Evolutionary conservation across 2,113 vertebrate genomes (phyloP), one percentile per base, ranked within the genome.

Genomic region (Chloebia gouldiae): DNA sequence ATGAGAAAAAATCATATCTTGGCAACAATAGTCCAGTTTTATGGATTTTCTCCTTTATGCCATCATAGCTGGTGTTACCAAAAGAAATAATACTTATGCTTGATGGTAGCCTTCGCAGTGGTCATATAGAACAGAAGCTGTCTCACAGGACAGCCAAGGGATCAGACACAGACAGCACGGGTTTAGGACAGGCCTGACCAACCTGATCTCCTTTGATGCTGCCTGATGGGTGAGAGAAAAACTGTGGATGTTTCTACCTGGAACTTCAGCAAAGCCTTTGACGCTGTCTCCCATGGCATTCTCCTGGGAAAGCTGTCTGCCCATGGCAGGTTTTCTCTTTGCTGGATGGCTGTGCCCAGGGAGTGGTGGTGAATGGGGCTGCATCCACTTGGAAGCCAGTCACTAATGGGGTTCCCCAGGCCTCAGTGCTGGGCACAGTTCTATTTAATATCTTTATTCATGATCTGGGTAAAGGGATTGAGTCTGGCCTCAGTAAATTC

Each of bases 391-490:
- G 18, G 18, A 19, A 18, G 4, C 15, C 18, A 35, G 27, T 51
- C 22, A 28, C 7, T 13, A 23, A 14, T 0, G 1, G 15, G 10
- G 10, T 9, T 50, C 7, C 8, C 18, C 25, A 33, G 27, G 3
- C 11, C 17, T 50, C 37, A 23, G 9, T 6, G 31, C 22, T 49
- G 11, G 49, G 17, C 14, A 25, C 11, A 31, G 19, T 31, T 30
- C 17, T 64, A 21, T 35, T 49, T 42, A 72, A 42, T 35, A 27
- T 15, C 42, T 49, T 35, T 42, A 42, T 15, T 49, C 10, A 12
- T 42, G 20, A 15, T 22, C 20, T 79, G 25, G 12, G 10, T 64
- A 35, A 35, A 30, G 9, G 31, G 11, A 31, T 42, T 6, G 6
- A 18, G 14, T 56, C 7, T 0, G 0, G 6, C 5, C 8, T 33